These are phyloP conservation scores for Brachionus manjavacas DNA, from an alignment of 1,140 invertebrate genomes.

Conservation along the genomic window DNA sequence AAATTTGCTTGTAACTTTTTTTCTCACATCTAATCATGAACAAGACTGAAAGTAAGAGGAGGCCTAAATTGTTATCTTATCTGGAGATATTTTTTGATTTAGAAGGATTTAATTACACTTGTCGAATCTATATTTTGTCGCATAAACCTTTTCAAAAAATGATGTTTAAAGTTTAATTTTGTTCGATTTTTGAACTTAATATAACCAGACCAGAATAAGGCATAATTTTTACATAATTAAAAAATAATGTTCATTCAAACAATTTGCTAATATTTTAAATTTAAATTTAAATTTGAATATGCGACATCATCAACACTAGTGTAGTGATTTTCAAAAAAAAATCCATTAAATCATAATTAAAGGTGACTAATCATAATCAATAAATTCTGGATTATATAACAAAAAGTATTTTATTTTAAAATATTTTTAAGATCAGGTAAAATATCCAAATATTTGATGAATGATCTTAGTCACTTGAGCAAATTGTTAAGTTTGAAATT, in stretches of 20 bases:
- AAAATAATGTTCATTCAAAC: neutral
- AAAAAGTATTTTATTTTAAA: neutral
- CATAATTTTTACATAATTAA: conserved; percentile 7
- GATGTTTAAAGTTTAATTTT: neutral
- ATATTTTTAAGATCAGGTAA: neutral
- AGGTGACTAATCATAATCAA: neutral
- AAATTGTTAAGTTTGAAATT: neutral
- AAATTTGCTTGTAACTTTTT: neutral
- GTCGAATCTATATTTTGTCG: neutral
- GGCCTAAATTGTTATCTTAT: neutral
- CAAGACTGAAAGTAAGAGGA: neutral
- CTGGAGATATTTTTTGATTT: neutral
- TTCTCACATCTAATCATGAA: neutral
- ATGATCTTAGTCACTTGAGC: neutral
- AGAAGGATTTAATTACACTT: neutral
- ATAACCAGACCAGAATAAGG: neutral
- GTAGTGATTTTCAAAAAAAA: neutral
- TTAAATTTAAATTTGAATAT: neutral
- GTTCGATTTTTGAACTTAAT: neutral
- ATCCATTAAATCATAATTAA: neutral
- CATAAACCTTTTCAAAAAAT: neutral
- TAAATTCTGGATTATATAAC: neutral
- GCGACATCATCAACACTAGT: neutral
- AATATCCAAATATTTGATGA: neutral
- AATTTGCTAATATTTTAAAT: neutral